Conservation (phyloP, 2,113 vertebrate species). For the Mugil cephalus region DNA sequence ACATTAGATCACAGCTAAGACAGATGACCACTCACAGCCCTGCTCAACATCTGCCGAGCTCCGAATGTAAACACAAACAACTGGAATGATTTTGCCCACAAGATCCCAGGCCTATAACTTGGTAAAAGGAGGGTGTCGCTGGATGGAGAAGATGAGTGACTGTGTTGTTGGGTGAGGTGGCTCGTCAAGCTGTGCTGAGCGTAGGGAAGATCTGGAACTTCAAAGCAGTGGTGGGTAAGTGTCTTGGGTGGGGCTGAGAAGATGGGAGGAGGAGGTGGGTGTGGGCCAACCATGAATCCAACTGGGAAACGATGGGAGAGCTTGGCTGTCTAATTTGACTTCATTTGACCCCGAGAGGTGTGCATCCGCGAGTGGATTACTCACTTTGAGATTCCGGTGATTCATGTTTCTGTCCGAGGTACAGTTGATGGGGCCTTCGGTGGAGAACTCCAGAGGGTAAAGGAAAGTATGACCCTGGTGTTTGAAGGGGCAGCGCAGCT, state of each 20-base stretch:
- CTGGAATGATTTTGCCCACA: slow-evolving; percentile 21
- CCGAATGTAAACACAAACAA: slow-evolving; percentile 65
- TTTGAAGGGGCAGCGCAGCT: slow-evolving; percentile 87
- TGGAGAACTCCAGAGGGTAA: slow-evolving; percentile 86
- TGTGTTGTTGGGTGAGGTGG: slow-evolving; percentile 55
- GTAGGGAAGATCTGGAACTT: slow-evolving; percentile 57
- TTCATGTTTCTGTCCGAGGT: slow-evolving; percentile 84
- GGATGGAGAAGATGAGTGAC: slow-evolving; percentile 44
- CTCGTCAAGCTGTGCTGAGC: slow-evolving; percentile 54
- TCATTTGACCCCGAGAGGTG: slow-evolving; percentile 38
- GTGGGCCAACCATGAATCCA: slow-evolving; percentile 53
- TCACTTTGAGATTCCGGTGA: slow-evolving; percentile 85
- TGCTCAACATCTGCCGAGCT: slow-evolving; percentile 63
- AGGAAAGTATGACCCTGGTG: slow-evolving; percentile 82
- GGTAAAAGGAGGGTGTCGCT: slow-evolving; percentile 3
- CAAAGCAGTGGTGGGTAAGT: slow-evolving; percentile 67
- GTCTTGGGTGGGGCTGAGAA: slow-evolving; percentile 72
- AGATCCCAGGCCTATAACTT: slow-evolving; percentile 26
- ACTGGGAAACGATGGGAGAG: slow-evolving; percentile 41
- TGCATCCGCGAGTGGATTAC: slow-evolving; percentile 1
- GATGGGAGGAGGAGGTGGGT: slow-evolving; percentile 58
- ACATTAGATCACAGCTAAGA: slow-evolving; percentile 62
- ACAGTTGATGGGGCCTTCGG: slow-evolving; percentile 87
- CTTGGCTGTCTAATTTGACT: slow-evolving; percentile 33
- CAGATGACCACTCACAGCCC: slow-evolving; percentile 46